Percentiles rank a stretch among this genome's conserved stretches.
Conservation (phyloP, 1,140 invertebrate species). For the Steinernema khuongi region DNA sequence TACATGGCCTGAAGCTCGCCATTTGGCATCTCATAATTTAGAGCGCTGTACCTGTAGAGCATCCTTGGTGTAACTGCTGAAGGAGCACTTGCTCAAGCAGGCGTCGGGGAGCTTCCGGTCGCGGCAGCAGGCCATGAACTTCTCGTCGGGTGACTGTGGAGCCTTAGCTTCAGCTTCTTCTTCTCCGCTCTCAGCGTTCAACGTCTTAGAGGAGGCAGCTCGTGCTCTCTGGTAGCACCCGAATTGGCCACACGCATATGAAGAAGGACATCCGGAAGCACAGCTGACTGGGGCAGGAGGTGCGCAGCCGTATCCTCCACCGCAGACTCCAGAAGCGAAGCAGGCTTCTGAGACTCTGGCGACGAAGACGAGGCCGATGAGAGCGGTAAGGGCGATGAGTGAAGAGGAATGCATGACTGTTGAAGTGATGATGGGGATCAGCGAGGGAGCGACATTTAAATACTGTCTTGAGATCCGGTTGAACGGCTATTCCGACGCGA, state of each 20-base stretch:
- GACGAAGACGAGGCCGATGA: neutral
- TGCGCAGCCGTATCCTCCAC: constrained; percentile 30
- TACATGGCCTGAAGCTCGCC: constrained; percentile 27
- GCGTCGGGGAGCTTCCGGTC: constrained; percentile 50
- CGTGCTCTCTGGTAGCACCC: constrained; percentile 32
- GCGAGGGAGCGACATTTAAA: no score
- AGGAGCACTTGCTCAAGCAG: constrained; percentile 44
- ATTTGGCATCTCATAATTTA: neutral
- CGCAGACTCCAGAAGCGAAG: constrained; percentile 39
- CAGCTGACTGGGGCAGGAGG: constrained; percentile 17
- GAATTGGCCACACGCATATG: constrained; percentile 26
- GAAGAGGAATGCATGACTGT: neutral
- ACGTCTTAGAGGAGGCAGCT: constrained; percentile 31
- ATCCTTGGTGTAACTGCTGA: constrained; percentile 45
- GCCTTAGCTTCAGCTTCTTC: neutral
- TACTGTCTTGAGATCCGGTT: neutral
- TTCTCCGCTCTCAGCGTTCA: neutral
- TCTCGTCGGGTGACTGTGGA: constrained; percentile 39
- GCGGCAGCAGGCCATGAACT: constrained; percentile 46
- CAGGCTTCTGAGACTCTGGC: constrained; percentile 26
- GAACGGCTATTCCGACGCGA: neutral
- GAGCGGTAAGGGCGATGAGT: neutral
- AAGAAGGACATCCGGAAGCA: constrained; percentile 18
- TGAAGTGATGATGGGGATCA: neutral
- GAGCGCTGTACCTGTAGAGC: constrained; percentile 37